Base-by-base conservation (phyloP, 2,797 vertebrate species). In the Mormyrops attenuatus region DNA sequence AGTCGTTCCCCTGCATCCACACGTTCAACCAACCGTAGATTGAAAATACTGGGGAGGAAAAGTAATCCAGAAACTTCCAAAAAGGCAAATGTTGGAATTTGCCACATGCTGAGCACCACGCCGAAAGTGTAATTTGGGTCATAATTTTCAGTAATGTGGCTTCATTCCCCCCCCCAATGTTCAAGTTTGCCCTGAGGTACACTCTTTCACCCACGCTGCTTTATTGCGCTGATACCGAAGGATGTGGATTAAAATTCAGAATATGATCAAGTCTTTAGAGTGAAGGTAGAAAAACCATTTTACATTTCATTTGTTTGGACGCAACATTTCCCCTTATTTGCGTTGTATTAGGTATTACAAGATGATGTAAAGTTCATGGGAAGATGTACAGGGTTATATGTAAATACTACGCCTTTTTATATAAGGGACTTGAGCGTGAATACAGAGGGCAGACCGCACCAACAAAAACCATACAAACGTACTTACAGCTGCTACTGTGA, bases 401-500 rank as follows among this genome's bases (percentile, higher is more conserved):
- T 17, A n/a, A 55, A n/a, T 20, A 20, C 53, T 20, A 57, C 1
- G 47, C 20, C 5, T 9, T 60, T 60, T 60, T 22, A n/a, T 0
- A 60, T 3, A 22, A 60, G n/a, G 57, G 57, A 2, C 57, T 8
- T 60, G 57, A 60, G 57, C 30, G 13, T 73, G 30, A 34, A 73
- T 6, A 69, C 63, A 34, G 66, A 73, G 30, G 30, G 30, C 13
- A 15, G 13, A 17, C 2, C 6, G 66, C 8, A n/a, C 6, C 3
- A 9, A 80, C 20, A 80, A 20, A 44, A 44, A 38, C 73, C 73
- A n/a, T 3, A 5, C 0, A 50, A 20, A 20, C 26, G 6, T 30
- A 94, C 96, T 95, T 92, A 97, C 96, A 97, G 34, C 95, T 96
- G 41, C 93, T 95, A 47, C 91, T 17, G 0, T 93, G 93, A 0